Conservation (phyloP, 2,113 vertebrate species). For the Pyrgilauda ruficollis region DNA sequence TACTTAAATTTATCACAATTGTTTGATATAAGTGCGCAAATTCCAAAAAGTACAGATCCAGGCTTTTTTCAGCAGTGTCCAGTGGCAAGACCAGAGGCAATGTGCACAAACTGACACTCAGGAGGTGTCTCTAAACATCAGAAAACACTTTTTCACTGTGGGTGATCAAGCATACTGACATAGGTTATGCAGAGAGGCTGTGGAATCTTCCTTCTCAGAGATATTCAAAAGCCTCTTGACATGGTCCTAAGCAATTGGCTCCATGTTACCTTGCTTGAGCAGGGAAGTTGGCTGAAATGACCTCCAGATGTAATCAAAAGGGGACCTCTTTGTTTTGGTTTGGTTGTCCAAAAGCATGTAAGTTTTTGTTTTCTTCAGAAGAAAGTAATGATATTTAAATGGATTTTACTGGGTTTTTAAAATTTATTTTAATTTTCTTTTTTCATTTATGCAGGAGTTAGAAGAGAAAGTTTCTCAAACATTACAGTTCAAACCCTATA, state of each 20-base stretch:
- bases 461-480: neutral
- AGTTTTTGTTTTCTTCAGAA: neutral
- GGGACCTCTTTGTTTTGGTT: neutral
- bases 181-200: neutral
- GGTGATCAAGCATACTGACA: neutral
- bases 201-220: neutral
- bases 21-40: neutral
- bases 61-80: neutral
- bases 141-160: neutral
- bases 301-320: neutral
- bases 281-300: neutral
- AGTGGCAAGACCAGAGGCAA: neutral
- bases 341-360: neutral
- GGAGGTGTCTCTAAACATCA: neutral
- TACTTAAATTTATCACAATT: neutral
- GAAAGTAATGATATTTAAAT: neutral
- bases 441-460: neutral
- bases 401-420: neutral
- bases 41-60: neutral
- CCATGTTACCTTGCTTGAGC: neutral
- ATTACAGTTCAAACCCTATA: neutral
- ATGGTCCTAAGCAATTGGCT: fast-evolving
- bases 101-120: neutral
- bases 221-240: neutral
- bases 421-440: neutral